phyloP scores from a whole-genome alignment of 2,888 invertebrate species.

The Eupithecia vulgata region DNA sequence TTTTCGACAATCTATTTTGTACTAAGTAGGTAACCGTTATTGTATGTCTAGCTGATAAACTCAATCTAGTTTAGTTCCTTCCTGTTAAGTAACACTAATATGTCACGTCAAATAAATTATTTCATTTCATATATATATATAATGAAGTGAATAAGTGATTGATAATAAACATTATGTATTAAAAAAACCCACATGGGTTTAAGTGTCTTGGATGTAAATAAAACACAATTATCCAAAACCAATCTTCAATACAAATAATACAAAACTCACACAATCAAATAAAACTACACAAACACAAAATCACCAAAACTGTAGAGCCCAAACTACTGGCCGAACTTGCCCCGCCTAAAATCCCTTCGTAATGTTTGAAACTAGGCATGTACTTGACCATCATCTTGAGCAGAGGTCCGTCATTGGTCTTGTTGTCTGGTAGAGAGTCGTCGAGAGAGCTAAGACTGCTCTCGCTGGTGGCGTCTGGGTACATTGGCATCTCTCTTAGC shows the following conservation, averaged over 20 bases:
- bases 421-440: conserved; percentile 41
- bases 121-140: no score
- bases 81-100: no score
- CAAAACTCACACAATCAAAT: conserved; percentile 11
- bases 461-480: not conserved
- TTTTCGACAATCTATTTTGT: no score
- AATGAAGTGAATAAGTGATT: no score
- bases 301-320: conserved; percentile 18
- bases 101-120: no score
- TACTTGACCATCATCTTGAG: conserved; percentile 67
- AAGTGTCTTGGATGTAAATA: not conserved
- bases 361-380: conserved; percentile 67
- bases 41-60: no score
- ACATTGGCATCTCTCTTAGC: conserved; percentile 27
- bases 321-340: conserved; percentile 19
- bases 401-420: conserved; percentile 56
- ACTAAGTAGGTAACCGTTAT: no score
- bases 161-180: no score
- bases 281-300: conserved; percentile 18
- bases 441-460: not conserved
- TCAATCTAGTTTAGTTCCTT: no score
- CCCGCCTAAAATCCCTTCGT: conserved; percentile 53
- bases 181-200: no score
- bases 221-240: conserved; percentile 5
- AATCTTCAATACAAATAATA: conserved; percentile 12